Evolutionary conservation across 2,888 invertebrate genomes (phyloP).

Genomic region (Drosophila putrida): DNA sequence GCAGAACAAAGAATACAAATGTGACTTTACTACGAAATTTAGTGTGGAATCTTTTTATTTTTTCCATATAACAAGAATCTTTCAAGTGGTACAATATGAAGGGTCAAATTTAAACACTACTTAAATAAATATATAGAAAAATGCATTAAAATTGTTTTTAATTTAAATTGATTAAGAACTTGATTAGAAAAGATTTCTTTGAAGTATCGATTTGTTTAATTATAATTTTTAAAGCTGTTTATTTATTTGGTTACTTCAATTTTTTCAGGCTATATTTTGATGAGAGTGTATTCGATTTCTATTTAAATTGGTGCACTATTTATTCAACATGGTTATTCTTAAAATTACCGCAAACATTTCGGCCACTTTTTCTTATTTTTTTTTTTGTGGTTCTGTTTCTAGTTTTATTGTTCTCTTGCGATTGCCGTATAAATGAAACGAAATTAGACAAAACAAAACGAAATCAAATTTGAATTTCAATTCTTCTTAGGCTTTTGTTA

Average conservation of each 20-base stretch:
- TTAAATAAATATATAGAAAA: background rate
- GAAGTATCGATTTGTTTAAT: constrained; percentile 16
- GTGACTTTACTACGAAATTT: constrained; percentile 5
- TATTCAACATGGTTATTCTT: constrained; percentile 32
- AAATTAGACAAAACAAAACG: constrained; percentile 50
- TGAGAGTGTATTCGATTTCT: constrained; percentile 15
- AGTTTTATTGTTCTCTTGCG: constrained; percentile 72
- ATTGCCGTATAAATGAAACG: constrained; percentile 64
- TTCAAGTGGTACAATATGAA: background rate
- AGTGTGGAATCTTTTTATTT: background rate
- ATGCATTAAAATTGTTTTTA: background rate
- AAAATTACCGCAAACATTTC: constrained; percentile 64
- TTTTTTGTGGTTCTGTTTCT: constrained; percentile 35
- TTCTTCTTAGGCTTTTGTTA: constrained; percentile 82
- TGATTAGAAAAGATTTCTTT: constrained; percentile 15
- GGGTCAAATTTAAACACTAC: background rate
- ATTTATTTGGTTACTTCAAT: constrained; percentile 14
- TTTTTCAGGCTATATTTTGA: constrained; percentile 7
- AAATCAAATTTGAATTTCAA: constrained; percentile 54
- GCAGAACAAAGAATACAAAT: constrained; percentile 13
- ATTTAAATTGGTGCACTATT: constrained; percentile 33
- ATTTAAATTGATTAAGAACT: background rate
- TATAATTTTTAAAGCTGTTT: constrained; percentile 2
- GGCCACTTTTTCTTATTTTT: constrained; percentile 31
- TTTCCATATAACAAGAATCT: background rate